These are phyloP conservation scores for Talpa occidentalis DNA, from an alignment of 2,113 vertebrate genomes.

Conservation along the genomic window DNA sequence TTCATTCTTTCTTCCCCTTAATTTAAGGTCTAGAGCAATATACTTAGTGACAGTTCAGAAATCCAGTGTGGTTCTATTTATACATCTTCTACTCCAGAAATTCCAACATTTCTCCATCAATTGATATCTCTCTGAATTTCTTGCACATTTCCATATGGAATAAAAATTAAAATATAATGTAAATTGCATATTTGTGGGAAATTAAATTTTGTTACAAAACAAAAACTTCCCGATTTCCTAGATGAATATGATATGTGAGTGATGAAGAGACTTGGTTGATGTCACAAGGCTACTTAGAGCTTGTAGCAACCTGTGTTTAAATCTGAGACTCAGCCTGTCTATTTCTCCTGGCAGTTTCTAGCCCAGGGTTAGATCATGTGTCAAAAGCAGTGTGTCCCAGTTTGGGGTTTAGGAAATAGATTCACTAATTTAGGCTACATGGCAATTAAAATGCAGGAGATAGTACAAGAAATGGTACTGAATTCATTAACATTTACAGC, in stretches of 20 bases:
- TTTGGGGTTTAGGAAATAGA: slow-evolving; percentile 22
- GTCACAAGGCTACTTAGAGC: not conserved
- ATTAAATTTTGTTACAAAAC: too few species aligned
- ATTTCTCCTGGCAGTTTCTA: not conserved
- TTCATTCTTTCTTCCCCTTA: not conserved
- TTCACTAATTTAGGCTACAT: not conserved
- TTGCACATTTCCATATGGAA: not conserved
- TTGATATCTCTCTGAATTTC: not conserved
- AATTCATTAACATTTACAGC: slow-evolving; percentile 73
- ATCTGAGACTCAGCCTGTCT: not conserved
- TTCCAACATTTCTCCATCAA: not conserved
- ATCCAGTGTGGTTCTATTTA: not conserved
- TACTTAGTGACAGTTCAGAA: not conserved
- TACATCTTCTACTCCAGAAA: not conserved
- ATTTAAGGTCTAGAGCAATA: not conserved
- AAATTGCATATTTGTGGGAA: not conserved
- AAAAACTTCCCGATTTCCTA: not conserved
- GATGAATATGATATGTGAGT: not conserved
- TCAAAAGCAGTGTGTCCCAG: not conserved
- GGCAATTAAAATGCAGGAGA: slow-evolving; percentile 67
- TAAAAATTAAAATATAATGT: not conserved
- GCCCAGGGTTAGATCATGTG: not conserved
- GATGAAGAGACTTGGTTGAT: not conserved
- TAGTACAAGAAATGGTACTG: slow-evolving; percentile 41
- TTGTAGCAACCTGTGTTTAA: not conserved